Conservation (phyloP, 2,888 invertebrate species). For the Drosophila flavopinicola region DNA sequence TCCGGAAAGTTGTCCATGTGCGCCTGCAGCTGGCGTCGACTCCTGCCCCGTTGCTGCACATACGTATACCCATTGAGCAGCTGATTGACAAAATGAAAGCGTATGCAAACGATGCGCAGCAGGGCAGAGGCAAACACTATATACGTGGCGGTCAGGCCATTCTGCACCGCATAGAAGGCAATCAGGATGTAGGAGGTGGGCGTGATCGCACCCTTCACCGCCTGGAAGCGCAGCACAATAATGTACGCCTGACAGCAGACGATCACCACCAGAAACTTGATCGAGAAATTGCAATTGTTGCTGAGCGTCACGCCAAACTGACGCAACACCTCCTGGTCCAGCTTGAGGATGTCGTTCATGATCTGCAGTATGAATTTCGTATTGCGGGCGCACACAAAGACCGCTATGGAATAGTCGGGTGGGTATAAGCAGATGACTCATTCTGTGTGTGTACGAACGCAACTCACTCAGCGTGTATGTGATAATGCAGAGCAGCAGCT, state of each 20-base stretch:
- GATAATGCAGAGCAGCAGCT: constrained; percentile 75
- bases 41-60: constrained; percentile 50
- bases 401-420: constrained; percentile 41
- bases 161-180: constrained; percentile 75
- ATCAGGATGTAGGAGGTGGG: constrained; percentile 71
- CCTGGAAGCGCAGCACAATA: constrained; percentile 62
- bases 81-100: constrained; percentile 79
- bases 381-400: constrained; percentile 75
- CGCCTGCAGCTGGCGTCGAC: constrained; percentile 16
- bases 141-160: constrained; percentile 74
- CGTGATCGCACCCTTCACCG: constrained; percentile 49
- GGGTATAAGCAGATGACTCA: neutral
- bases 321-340: constrained; percentile 78
- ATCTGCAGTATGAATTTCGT: constrained; percentile 71
- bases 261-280: constrained; percentile 68
- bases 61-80: constrained; percentile 78
- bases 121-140: constrained; percentile 78
- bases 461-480: constrained; percentile 70
- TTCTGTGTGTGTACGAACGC: too few species aligned
- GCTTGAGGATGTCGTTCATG: constrained; percentile 78
- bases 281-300: constrained; percentile 73
- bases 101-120: constrained; percentile 74
- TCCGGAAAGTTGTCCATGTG: constrained; percentile 75
- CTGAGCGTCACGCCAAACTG: constrained; percentile 63
- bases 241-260: constrained; percentile 75